Percentiles rank a stretch among this genome's conserved stretches.
These are phyloP conservation scores for Chiridota heheva DNA, from an alignment of 35 echinoderm and acorn worm species.

Conservation along the genomic window DNA sequence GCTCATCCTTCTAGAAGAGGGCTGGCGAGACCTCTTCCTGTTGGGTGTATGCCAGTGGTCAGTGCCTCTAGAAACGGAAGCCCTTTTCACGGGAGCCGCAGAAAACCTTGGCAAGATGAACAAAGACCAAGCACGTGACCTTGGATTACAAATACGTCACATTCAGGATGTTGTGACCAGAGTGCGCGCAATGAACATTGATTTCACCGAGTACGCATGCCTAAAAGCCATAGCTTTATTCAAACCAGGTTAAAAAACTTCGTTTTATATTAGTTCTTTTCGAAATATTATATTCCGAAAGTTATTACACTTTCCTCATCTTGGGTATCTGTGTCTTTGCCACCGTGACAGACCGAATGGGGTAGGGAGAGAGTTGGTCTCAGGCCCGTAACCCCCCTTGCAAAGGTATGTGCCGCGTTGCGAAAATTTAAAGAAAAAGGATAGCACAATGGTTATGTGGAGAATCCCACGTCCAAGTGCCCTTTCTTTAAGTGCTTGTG, in stretches of 20 bases:
- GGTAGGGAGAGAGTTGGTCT: too few relatives aligned
- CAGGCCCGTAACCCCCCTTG: too few relatives aligned
- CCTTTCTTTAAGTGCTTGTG: too few relatives aligned
- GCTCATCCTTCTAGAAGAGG: constrained; percentile 89
- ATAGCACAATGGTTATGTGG: too few relatives aligned
- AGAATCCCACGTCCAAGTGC: too few relatives aligned
- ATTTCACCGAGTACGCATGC: constrained; percentile 94
- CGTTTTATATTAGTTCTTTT: neutral
- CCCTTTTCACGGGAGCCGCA: constrained; percentile 40
- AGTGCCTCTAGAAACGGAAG: constrained; percentile 78
- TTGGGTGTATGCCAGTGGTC: constrained; percentile 96
- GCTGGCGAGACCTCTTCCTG: constrained; percentile 92
- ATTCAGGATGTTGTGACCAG: constrained; percentile 74
- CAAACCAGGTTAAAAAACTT: constrained; percentile 66
- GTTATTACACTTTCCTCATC: too few relatives aligned
- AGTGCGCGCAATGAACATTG: constrained; percentile 68
- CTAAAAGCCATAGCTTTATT: constrained; percentile 92
- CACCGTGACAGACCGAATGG: too few relatives aligned
- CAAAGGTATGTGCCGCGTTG: too few relatives aligned
- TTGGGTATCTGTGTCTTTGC: too few relatives aligned
- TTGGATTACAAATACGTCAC: constrained; percentile 60
- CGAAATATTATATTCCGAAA: too few relatives aligned
- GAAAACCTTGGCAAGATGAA: constrained; percentile 30
- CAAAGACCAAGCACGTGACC: constrained; percentile 34
- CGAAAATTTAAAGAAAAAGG: too few relatives aligned